Evolutionary conservation across 2,113 vertebrate genomes (phyloP), one percentile per base, ranked within the genome.

Genomic region (Lontra canadensis): DNA sequence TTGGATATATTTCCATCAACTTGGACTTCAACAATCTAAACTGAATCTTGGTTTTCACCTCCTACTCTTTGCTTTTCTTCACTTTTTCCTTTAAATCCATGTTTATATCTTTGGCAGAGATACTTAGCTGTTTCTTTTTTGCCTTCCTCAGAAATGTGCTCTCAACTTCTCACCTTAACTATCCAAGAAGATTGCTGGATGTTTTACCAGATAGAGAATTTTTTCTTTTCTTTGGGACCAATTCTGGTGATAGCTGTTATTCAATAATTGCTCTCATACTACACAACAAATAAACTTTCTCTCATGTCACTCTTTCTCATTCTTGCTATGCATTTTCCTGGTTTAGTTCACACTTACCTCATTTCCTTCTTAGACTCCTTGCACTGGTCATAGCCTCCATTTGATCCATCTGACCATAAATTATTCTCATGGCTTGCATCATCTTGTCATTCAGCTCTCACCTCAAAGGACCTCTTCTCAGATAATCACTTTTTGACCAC

Each of bases 21-120:
- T 26, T 76, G 31, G 11, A 1, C 8, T 93, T 11, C 13, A 59
- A 20, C 6, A 29, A 52, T 79, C 13, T 25, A 55, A 39, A 57
- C 4, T 65, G 2, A 3, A 34, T 52, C 15, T 57, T 17, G 0
- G 2, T 2, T 61, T 18, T 91, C 26, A 61, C 26, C 10, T 1
- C 39, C 49, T 55, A 4, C 55, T 81, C 23, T 25, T 13, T 25
- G 13, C 6, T 42, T 3, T 31, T 61, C 11, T 55, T n/a, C 17
- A 55, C 17, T 78, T 71, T 5, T 92, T 25, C 67, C 90, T 78
- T 7, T 52, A 83, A 44, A 83, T 49, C 88, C 52, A n/a, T 49
- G 7, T 25, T 65, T 55, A 63, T 85, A 90, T 10, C 3, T 86
- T 55, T 42, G 10, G 4, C 39, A 52, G 47, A 93, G n/a, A 76